phyloP scores from a whole-genome alignment of 2,113 vertebrate genomes.

The Calyptomena viridis region DNA sequence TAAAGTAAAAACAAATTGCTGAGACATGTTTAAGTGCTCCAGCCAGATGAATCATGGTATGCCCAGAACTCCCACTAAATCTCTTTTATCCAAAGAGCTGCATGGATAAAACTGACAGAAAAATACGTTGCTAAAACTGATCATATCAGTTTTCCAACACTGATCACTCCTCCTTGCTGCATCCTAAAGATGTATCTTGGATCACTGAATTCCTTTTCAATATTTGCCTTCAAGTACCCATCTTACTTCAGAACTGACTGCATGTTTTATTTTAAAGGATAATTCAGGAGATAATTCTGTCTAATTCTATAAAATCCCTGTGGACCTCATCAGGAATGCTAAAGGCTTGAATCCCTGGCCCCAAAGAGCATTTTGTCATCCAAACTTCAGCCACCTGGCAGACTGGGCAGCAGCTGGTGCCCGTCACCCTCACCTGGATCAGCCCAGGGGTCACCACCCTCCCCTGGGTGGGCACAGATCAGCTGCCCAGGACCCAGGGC shows the following conservation, averaged over 20 bases:
- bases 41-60: slow-evolving; percentile 15
- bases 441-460: not conserved
- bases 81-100: slow-evolving; percentile 20
- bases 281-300: not conserved
- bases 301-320: not conserved
- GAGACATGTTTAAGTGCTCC: not conserved
- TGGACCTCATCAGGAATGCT: not conserved
- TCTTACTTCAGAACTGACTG: not conserved
- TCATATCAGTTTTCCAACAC: slow-evolving; percentile 18
- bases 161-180: not conserved
- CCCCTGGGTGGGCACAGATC: not conserved
- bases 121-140: slow-evolving; percentile 15
- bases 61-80: slow-evolving; percentile 47
- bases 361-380: not conserved
- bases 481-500: not conserved
- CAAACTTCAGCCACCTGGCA: not conserved
- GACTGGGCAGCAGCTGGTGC: not conserved
- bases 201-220: not conserved
- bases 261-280: not conserved
- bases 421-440: not conserved
- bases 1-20: slow-evolving; percentile 14
- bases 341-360: not conserved
- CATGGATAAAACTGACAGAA: slow-evolving; percentile 23
- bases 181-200: not conserved
- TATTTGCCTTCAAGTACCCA: not conserved